Percentiles rank a stretch among this genome's conserved stretches.
These are phyloP conservation scores for Xiphophorus maculatus DNA, from an alignment of 2,113 vertebrate species.

Conservation along the genomic window DNA sequence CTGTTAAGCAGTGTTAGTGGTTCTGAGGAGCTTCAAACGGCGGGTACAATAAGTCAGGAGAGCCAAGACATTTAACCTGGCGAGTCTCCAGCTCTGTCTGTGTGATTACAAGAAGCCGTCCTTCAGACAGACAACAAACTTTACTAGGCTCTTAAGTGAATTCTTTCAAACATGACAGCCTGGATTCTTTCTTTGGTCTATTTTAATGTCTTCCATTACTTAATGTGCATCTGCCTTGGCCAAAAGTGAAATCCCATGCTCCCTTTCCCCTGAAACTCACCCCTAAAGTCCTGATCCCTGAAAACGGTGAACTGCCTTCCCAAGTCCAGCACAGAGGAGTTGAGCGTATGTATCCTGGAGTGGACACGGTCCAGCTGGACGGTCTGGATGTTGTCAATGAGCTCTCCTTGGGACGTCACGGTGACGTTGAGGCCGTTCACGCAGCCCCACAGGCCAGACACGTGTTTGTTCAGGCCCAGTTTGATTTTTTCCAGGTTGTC, in stretches of 20 bases:
- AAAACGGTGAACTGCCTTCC: conserved; percentile 79
- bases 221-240: conserved; percentile 9
- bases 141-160: conserved; percentile 37
- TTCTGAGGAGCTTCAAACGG: conserved; percentile 19
- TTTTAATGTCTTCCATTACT: conserved; percentile 38
- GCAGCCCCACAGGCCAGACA: conserved; percentile 87
- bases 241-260: conserved; percentile 37
- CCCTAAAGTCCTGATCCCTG: conserved; percentile 72
- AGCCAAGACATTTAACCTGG: conserved; percentile 17
- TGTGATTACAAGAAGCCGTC: conserved; percentile 44
- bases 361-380: conserved; percentile 79
- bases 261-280: conserved; percentile 46
- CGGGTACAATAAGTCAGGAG: conserved; percentile 9
- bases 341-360: conserved; percentile 78
- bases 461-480: conserved; percentile 85
- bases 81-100: conserved; percentile 2
- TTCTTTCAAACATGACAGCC: conserved; percentile 19
- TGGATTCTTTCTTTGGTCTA: conserved; percentile 54
- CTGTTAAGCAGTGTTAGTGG: background rate
- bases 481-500: conserved; percentile 83
- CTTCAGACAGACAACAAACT: conserved; percentile 40
- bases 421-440: conserved; percentile 86
- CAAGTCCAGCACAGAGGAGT: conserved; percentile 83
- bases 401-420: conserved; percentile 71
- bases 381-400: conserved; percentile 82